Evolutionary conservation across 2,888 invertebrate genomes (phyloP).

Genomic region (Platycheirus rosarum): DNA sequence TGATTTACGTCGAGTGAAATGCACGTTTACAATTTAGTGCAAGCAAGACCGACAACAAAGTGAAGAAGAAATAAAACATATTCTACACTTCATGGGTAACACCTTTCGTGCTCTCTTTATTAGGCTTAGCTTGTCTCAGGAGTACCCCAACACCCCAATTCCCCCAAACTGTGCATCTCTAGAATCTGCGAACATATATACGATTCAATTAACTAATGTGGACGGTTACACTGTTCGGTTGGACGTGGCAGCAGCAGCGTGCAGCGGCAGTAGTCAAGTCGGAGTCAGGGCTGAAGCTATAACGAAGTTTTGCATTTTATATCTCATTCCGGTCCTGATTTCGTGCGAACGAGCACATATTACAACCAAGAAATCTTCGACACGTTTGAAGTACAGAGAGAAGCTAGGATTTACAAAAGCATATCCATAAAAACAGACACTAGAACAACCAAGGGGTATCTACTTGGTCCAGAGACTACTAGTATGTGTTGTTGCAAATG

Average conservation of each 20-base stretch:
- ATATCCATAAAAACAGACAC: constrained; percentile 53
- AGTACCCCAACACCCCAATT: background rate
- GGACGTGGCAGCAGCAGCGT: constrained; percentile 30
- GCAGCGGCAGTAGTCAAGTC: constrained; percentile 7
- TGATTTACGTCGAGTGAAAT: constrained; percentile 74
- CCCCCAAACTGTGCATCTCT: constrained; percentile 34
- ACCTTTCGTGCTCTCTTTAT: constrained; percentile 74
- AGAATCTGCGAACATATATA: constrained; percentile 66
- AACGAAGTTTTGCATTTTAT: constrained; percentile 72
- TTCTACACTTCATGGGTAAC: constrained; percentile 74
- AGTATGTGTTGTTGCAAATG: constrained; percentile 42
- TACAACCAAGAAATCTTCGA: constrained; percentile 69
- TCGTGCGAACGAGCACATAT: constrained; percentile 73
- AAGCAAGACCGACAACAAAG: constrained; percentile 72
- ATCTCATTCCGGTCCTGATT: constrained; percentile 73
- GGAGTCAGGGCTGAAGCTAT: constrained; percentile 31
- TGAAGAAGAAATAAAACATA: constrained; percentile 74
- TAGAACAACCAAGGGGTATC: background rate
- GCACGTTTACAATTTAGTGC: constrained; percentile 75
- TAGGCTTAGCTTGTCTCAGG: constrained; percentile 53
- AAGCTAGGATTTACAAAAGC: constrained; percentile 65
- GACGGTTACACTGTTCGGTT: constrained; percentile 51
- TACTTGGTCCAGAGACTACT: background rate
- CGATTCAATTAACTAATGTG: constrained; percentile 74
- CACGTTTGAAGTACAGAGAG: constrained; percentile 56